These are phyloP conservation scores for Potorous gilbertii DNA, from an alignment of 2,797 vertebrate species.

Conservation along the genomic window DNA sequence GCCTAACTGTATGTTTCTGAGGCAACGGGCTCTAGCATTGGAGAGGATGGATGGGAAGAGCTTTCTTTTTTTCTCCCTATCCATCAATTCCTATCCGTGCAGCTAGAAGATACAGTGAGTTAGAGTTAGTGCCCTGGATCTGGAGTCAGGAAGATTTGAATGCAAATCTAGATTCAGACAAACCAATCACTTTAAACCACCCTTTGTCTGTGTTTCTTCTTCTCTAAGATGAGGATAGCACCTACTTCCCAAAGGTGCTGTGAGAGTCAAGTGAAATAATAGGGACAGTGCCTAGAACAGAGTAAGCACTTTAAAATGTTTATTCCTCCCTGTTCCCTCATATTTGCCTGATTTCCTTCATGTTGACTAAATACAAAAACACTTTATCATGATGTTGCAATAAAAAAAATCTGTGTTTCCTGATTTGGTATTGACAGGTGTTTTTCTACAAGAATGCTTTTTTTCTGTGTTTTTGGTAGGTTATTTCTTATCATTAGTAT, in stretches of 20 bases:
- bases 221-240: not conserved
- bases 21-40: not conserved
- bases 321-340: not conserved
- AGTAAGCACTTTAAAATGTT: not conserved
- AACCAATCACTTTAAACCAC: not conserved
- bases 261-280: not conserved
- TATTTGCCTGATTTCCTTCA: slow-evolving; percentile 24
- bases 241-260: not conserved
- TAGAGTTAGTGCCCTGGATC: not conserved
- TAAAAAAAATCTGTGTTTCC: slow-evolving; percentile 15
- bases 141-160: not conserved
- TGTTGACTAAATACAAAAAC: slow-evolving; percentile 37
- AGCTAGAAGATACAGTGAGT: not conserved
- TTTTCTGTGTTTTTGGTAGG: not conserved
- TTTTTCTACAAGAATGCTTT: slow-evolving; percentile 40
- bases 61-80: not conserved
- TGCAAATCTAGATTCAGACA: not conserved
- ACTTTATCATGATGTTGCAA: not conserved
- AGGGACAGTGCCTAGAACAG: not conserved
- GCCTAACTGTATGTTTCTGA: slow-evolving; percentile 46
- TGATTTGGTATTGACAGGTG: slow-evolving; percentile 24
- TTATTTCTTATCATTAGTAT: slow-evolving; percentile 45
- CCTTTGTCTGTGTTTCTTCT: not conserved
- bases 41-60: not conserved
- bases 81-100: not conserved